Base-by-base conservation (phyloP, 2,113 vertebrate genomes). In the Xiphophorus hellerii region DNA sequence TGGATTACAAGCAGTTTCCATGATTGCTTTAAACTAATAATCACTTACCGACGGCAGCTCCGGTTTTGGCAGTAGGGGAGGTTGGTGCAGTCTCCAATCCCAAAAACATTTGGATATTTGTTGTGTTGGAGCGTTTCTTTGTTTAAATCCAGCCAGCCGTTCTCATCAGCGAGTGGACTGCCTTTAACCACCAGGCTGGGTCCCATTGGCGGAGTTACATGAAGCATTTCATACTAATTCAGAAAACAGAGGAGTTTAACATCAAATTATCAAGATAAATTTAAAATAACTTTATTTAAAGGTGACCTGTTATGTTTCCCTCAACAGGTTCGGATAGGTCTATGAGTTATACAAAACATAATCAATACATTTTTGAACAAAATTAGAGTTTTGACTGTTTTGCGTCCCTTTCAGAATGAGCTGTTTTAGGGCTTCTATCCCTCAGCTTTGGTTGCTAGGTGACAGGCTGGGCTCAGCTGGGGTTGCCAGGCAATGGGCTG, bases 201-300 rank as follows among this genome's bases (percentile, higher is more conserved):
- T 62, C 97, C 96, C 98, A 99, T 99, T 0, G 98, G 98, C 1
- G 98, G 98, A 0, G 98, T 98, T 33, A 99, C 96, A 7, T 99
- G 98, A 73, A 99, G 96, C 97, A 99, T 98, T 90, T 96, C 98
- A 82, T 98, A 99, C 98, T 99, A 58, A 17, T 3, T 44, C 67
- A 58, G 35, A 61, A 54, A 68, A 25, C 2, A 30, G 33, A 30
- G 13, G 35, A 9, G 27, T 35, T 27, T 28, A 37, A n/a, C 11
- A 1, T 3, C 17, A 13, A 7, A 62, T 20, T 1, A 29, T 20
- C 13, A 44, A n/a, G 48, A 11, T 6, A 70, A 60, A 5, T 27
- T 4, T 10, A 15, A 64, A 33, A 20, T 3, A 33, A 33, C 62
- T 58, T 58, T n/a, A n/a, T 58, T 58, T 58, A 58, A n/a, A 58